Evolutionary conservation across 2,113 vertebrate genomes (phyloP).

Genomic region (Proteles cristata): DNA sequence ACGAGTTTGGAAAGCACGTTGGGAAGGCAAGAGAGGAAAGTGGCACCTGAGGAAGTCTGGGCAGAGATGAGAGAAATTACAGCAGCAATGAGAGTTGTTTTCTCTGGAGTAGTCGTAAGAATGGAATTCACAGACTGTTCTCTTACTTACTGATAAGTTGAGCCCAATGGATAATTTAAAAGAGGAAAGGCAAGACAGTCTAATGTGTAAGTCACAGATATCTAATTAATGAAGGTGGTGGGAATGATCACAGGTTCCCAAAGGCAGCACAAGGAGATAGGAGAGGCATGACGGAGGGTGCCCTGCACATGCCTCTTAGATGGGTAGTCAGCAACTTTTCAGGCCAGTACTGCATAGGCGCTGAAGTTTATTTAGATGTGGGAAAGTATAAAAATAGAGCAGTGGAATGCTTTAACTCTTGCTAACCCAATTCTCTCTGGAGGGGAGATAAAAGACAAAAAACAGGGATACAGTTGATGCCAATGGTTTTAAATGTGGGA

Average conservation of each 20-base stretch:
- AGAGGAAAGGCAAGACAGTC: not conserved
- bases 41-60: not conserved
- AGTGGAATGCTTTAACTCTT: not conserved
- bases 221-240: not conserved
- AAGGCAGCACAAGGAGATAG: not conserved
- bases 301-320: not conserved
- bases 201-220: not conserved
- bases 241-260: not conserved
- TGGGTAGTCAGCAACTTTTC: not conserved
- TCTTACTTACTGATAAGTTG: not conserved
- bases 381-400: not conserved
- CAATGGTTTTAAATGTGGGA: not conserved
- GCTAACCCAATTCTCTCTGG: not conserved
- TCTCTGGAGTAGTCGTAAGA: not conserved
- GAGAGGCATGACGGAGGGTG: not conserved
- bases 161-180: not conserved
- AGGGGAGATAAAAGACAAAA: slow-evolving; percentile 3
- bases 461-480: not conserved
- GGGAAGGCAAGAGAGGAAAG: not conserved
- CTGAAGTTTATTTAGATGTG: not conserved
- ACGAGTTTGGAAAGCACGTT: not conserved
- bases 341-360: not conserved
- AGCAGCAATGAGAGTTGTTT: not conserved
- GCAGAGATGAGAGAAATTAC: not conserved
- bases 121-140: not conserved